Percentiles rank a stretch among this genome's conserved stretches.
Evolutionary conservation across 2,888 invertebrate species (phyloP).

Genomic region (Troilus luridus): DNA sequence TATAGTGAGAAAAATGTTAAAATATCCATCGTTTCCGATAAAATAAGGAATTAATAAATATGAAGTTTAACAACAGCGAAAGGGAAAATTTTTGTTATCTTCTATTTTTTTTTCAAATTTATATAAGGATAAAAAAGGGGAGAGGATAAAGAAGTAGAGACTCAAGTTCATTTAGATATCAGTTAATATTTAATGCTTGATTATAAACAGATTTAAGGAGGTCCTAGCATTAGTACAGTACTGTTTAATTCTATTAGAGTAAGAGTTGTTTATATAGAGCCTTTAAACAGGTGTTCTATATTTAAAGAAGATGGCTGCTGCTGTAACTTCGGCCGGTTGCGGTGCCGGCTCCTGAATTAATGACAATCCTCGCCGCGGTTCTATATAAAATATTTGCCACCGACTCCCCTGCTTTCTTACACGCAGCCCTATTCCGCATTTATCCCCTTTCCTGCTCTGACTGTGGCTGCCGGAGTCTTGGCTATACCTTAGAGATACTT

Average conservation of each 20-base stretch:
- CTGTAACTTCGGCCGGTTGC: not conserved
- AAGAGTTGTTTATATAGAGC: not conserved
- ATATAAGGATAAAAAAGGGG: not conserved
- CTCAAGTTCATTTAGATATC: not conserved
- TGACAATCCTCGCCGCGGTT: slow-evolving; percentile 18
- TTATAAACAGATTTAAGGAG: slow-evolving; percentile 14
- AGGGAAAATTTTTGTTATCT: not conserved
- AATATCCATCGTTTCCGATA: too few species aligned
- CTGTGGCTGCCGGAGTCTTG: slow-evolving; percentile 4
- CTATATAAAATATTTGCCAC: slow-evolving; percentile 4
- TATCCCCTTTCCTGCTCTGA: not conserved
- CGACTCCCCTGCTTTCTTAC: not conserved
- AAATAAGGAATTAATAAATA: not conserved
- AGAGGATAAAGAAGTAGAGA: not conserved
- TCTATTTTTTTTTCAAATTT: not conserved
- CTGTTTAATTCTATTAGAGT: slow-evolving; percentile 2
- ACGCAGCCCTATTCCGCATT: slow-evolving; percentile 25
- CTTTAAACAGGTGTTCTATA: slow-evolving; percentile 2
- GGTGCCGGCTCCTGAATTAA: not conserved
- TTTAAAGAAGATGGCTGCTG: not conserved
- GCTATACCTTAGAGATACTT: not conserved
- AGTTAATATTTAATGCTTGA: not conserved
- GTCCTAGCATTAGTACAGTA: not conserved
- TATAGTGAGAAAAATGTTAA: too few species aligned
- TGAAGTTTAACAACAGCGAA: not conserved